These are phyloP conservation scores for Bombus sylvicola DNA, from an alignment of 1,140 invertebrate species.

Conservation along the genomic window DNA sequence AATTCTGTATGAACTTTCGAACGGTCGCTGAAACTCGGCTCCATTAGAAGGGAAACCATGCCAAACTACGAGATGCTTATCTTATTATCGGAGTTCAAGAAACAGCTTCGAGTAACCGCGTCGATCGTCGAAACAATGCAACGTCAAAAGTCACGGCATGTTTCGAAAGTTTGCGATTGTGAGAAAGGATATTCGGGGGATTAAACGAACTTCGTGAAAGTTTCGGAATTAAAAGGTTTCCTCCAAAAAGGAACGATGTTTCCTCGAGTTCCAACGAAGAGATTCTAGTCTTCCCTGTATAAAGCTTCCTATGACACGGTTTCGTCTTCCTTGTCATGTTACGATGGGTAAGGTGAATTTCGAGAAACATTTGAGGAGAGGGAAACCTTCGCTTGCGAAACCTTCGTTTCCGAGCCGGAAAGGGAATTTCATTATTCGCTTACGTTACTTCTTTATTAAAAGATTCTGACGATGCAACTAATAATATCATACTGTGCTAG, in stretches of 20 bases:
- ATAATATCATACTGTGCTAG: too few species aligned
- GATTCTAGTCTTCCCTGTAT: not conserved
- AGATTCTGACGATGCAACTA: too few species aligned
- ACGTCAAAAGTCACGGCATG: not conserved
- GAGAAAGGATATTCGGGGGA: not conserved
- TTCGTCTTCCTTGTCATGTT: not conserved
- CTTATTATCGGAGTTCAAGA: conserved; percentile 29
- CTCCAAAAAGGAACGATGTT: not conserved
- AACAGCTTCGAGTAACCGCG: not conserved
- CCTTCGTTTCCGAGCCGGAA: too few species aligned
- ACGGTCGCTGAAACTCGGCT: not conserved
- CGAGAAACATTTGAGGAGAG: not conserved
- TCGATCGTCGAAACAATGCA: not conserved
- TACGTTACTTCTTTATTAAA: too few species aligned
- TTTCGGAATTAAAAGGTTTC: not conserved
- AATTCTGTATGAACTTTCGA: conserved; percentile 33
- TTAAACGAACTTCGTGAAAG: not conserved
- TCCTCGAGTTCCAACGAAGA: not conserved
- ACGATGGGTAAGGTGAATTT: not conserved
- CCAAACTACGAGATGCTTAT: conserved; percentile 10
- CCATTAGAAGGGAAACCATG: conserved; percentile 8
- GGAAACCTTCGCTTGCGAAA: too few species aligned
- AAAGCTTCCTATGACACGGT: not conserved
- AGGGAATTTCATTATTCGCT: too few species aligned
- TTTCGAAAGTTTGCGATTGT: not conserved